These are phyloP conservation scores for Orthosia gracilis DNA, from an alignment of 2,888 invertebrate species.

Conservation along the genomic window DNA sequence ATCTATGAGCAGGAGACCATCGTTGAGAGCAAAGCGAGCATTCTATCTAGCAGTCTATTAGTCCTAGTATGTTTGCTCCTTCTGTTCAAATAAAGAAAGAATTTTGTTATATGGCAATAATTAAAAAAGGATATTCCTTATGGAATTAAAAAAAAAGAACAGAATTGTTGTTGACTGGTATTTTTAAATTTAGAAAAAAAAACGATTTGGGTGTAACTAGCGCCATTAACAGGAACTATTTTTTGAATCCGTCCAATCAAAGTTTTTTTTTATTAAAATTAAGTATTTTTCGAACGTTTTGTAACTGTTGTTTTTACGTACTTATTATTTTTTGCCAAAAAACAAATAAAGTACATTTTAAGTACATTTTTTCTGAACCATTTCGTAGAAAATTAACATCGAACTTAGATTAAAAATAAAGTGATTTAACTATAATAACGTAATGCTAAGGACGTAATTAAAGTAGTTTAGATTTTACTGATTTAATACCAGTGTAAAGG, in stretches of 20 bases:
- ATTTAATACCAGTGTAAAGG: slow-evolving; percentile 63
- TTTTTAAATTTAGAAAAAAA: slow-evolving; percentile 10
- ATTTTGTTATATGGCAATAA: slow-evolving; percentile 15
- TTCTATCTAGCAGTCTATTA: slow-evolving; percentile 50
- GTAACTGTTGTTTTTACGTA: slow-evolving; percentile 4
- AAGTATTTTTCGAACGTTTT: background rate
- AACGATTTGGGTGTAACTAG: slow-evolving; percentile 6
- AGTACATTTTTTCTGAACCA: slow-evolving; percentile 49
- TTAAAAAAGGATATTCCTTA: background rate
- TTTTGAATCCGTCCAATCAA: slow-evolving; percentile 3
- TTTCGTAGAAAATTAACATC: slow-evolving; percentile 50
- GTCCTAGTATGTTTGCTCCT: slow-evolving; percentile 53
- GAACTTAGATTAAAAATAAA: slow-evolving; percentile 61
- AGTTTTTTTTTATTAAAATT: background rate
- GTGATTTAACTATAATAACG: slow-evolving; percentile 72
- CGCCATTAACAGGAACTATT: slow-evolving; percentile 28
- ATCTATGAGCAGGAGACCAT: slow-evolving; percentile 57
- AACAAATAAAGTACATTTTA: slow-evolving; percentile 30
- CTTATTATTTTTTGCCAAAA: slow-evolving; percentile 51
- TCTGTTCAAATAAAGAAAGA: slow-evolving; percentile 56
- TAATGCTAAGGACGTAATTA: slow-evolving; percentile 77
- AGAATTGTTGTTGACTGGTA: background rate
- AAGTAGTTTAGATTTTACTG: slow-evolving; percentile 67
- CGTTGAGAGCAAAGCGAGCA: slow-evolving; percentile 44
- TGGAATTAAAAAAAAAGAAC: background rate